Conservation (phyloP, 2,888 invertebrate species). For the Petrolisthes manimaculis region DNA sequence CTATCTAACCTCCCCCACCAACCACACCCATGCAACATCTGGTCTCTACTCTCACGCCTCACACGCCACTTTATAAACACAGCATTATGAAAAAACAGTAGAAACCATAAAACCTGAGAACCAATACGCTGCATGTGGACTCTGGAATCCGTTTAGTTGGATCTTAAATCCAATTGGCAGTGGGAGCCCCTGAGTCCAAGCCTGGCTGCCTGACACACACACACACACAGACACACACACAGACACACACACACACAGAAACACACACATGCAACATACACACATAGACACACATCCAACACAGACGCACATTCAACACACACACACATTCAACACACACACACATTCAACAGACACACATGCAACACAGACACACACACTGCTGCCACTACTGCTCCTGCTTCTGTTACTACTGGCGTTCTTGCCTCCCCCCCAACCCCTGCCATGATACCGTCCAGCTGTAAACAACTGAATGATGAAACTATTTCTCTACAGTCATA, state of each 20-base stretch:
- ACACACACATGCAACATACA: too few relatives aligned
- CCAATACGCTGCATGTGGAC: conserved; percentile 54
- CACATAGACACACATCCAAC: too few relatives aligned
- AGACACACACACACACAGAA: too few relatives aligned
- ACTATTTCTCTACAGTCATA: too few relatives aligned
- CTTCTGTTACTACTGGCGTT: conserved; percentile 11
- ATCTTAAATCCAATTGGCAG: conserved; percentile 59
- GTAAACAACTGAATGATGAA: too few relatives aligned
- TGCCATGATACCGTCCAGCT: too few relatives aligned
- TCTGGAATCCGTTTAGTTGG: conserved; percentile 55
- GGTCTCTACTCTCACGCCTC: neutral
- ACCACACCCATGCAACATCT: neutral
- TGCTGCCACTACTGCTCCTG: neutral
- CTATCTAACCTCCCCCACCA: neutral
- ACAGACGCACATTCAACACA: too few relatives aligned
- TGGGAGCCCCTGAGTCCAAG: conserved; percentile 37
- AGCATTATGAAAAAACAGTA: conserved; percentile 34
- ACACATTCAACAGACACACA: too few relatives aligned
- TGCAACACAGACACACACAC: too few relatives aligned
- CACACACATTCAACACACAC: too few relatives aligned
- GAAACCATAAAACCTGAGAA: conserved; percentile 51
- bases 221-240: too few relatives aligned
- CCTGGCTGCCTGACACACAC: conserved; percentile 24
- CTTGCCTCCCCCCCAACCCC: neutral
- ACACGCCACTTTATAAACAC: conserved; percentile 16